phyloP scores from a whole-genome alignment of 1,140 invertebrate species.

The Popillia japonica region DNA sequence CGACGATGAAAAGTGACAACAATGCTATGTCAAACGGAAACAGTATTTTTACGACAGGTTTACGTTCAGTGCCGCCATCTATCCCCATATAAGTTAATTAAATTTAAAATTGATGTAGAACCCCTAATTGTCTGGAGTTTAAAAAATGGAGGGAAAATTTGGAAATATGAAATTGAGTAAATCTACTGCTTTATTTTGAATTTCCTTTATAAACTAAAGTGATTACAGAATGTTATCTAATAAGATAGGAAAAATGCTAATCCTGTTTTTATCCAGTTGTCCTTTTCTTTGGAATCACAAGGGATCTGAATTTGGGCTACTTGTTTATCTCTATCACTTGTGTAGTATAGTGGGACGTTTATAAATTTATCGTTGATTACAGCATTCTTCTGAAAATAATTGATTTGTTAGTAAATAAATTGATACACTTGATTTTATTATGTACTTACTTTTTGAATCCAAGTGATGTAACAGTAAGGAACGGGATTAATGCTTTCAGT shows the following conservation, averaged over 20 bases:
- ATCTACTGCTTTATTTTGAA: no score
- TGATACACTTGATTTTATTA: not conserved
- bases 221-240: slow-evolving; percentile 25
- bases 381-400: slow-evolving; percentile 40
- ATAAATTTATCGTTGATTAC: slow-evolving; percentile 47
- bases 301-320: slow-evolving; percentile 52
- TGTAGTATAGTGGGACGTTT: slow-evolving; percentile 53
- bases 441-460: slow-evolving; percentile 66
- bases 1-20: slow-evolving; percentile 56
- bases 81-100: not conserved
- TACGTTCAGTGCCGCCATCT: slow-evolving; percentile 6
- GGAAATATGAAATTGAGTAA: no score
- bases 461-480: slow-evolving; percentile 69
- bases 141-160: no score
- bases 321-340: slow-evolving; percentile 52
- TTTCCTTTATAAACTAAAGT: not conserved
- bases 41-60: slow-evolving; percentile 3
- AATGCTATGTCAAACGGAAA: slow-evolving; percentile 46
- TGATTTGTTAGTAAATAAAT: slow-evolving; percentile 6
- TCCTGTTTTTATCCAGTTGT: slow-evolving; percentile 53
- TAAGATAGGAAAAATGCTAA: slow-evolving; percentile 50
- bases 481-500: slow-evolving; percentile 68
- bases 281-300: slow-evolving; percentile 52
- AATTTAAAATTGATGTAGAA: no score
- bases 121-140: no score